Base-by-base conservation (phyloP, 2,797 vertebrate genomes). In the Lepus oiostolus region DNA sequence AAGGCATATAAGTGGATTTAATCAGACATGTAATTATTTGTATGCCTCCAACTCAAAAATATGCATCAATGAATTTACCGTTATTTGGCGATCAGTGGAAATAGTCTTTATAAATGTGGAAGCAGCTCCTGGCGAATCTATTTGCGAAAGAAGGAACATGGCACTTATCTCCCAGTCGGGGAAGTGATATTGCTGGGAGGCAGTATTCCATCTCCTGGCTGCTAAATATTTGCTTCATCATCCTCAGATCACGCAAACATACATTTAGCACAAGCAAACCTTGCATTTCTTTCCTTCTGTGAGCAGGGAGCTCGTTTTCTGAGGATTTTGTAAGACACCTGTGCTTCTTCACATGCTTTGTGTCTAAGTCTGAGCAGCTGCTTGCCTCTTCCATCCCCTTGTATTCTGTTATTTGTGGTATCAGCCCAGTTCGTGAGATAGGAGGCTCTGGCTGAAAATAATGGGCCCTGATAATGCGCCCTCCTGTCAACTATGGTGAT, bases 21-120 rank as follows among this genome's bases (percentile, higher is more conserved):
- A 98, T 98, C 97, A 98, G 95, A 98, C 1, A 98, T 97, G 1
- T 95, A 97, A 98, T 98, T 98, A 98, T 98, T 98, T 98, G 98
- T 98, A 97, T 98, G 97, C 96, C 87, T 97, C 95, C 96, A 95
- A 90, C 91, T 97, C 87, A 97, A 97, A 98, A 98, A 98, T 97
- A 97, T 58, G 93, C 88, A 68, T 96, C 98, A 98, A 98, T 98
- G 95, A 98, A 98, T 98, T 98, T 98, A 98, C 97, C 96, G 95
- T 97, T 98, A 98, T 98, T 98, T 98, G 97, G 98, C 97, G 97
- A 98, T 97, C 97, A 96, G 96, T 91, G 93, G 93, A 94, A 98
- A 98, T 96, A 93, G 72, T 91, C 93, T 98, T 98, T 98, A 98
- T 98, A 98, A 98, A 98, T 98, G 97, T 97, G 97, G 97, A 97